These are phyloP conservation scores for Syngnathus floridae DNA, from an alignment of 2,113 vertebrate genomes.

Conservation along the genomic window DNA sequence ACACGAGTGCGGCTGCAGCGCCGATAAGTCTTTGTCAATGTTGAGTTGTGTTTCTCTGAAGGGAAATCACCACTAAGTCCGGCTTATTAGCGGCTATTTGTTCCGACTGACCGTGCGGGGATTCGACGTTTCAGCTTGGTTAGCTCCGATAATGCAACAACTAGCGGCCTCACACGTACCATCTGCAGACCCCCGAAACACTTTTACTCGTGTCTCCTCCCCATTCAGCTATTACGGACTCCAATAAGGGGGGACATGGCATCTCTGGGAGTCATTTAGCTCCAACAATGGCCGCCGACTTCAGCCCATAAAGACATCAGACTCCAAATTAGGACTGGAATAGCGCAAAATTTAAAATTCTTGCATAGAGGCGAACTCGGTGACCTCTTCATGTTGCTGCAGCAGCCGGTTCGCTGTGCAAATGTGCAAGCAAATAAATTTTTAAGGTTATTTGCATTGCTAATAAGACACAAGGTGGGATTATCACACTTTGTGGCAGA, in stretches of 20 bases:
- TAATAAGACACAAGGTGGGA: neutral
- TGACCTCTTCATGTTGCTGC: constrained; percentile 36
- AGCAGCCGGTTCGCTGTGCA: constrained; percentile 30
- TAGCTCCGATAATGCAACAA: constrained; percentile 54
- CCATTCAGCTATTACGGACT: constrained; percentile 48
- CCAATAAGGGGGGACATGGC: constrained; percentile 53
- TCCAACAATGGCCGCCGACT: constrained; percentile 56
- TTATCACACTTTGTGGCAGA: neutral
- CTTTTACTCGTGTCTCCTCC: constrained; percentile 41
- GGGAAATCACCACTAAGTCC: constrained; percentile 34
- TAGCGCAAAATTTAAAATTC: constrained; percentile 53
- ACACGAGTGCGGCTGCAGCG: constrained; percentile 19
- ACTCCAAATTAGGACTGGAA: constrained; percentile 51
- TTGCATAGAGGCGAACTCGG: constrained; percentile 30
- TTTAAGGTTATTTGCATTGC: constrained; percentile 15
- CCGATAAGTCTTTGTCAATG: constrained; percentile 9
- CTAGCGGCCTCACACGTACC: constrained; percentile 51
- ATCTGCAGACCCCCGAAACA: constrained; percentile 52
- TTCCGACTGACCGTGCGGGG: constrained; percentile 46
- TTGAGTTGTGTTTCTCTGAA: constrained; percentile 27
- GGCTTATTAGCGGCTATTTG: constrained; percentile 37
- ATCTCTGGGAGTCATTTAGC: constrained; percentile 60
- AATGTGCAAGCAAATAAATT: constrained; percentile 10
- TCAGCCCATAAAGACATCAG: constrained; percentile 45
- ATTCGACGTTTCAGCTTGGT: constrained; percentile 27